Conservation (phyloP, 1,140 invertebrate species). For the Goniozus legneri region DNA sequence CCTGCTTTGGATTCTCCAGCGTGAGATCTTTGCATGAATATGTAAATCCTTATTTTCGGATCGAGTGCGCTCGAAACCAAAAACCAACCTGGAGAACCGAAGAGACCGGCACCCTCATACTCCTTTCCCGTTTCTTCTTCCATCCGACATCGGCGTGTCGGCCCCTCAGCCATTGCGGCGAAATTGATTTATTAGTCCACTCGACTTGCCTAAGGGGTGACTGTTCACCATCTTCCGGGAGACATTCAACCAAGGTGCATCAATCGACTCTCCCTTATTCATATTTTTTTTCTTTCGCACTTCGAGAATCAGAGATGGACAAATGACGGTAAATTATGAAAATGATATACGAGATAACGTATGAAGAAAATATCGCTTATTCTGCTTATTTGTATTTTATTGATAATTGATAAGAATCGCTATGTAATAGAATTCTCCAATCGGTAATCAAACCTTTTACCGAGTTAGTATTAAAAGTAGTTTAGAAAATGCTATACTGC, state of each 20-base stretch:
- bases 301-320: too few species aligned
- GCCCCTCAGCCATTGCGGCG: constrained; percentile 29
- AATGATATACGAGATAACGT: too few species aligned
- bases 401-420: too few species aligned
- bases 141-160: constrained; percentile 6
- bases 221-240: too few species aligned
- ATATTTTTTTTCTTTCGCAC: not conserved
- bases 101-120: constrained; percentile 11
- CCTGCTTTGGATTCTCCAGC: constrained; percentile 36
- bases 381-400: too few species aligned
- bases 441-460: too few species aligned
- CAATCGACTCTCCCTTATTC: not conserved
- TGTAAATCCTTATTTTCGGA: constrained; percentile 56
- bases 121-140: constrained; percentile 17
- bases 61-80: constrained; percentile 54
- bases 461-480: too few species aligned
- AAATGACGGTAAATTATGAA: too few species aligned
- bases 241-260: constrained; percentile 15
- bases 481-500: too few species aligned
- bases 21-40: constrained; percentile 52
- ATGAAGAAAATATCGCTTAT: too few species aligned
- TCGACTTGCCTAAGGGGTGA: constrained; percentile 24
- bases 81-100: constrained; percentile 48
- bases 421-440: too few species aligned
- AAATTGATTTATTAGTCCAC: constrained; percentile 52